Percentiles rank a stretch among this genome's conserved stretches.
Conservation (phyloP, 2,888 invertebrate genomes). For the Drosophila crucigera region DNA sequence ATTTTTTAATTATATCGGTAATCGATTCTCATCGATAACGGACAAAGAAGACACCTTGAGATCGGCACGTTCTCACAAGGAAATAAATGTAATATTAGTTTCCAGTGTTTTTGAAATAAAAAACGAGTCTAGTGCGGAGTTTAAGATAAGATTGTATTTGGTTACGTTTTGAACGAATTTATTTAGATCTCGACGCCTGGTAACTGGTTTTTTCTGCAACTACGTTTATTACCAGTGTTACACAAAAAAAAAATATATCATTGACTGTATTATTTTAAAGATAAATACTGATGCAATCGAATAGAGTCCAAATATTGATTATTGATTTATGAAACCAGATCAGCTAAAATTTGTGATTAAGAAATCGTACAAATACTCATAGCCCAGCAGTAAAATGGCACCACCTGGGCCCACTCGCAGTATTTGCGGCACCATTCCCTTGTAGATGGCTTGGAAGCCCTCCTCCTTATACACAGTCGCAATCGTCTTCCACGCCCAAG, state of each 20-base stretch:
- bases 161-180: neutral
- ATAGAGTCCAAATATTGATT: neutral
- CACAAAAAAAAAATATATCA: neutral
- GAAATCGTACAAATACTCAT: constrained; percentile 21
- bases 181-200: neutral
- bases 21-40: neutral
- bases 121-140: no score
- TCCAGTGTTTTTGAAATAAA: no score
- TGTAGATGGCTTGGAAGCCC: constrained; percentile 44
- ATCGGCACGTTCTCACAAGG: neutral
- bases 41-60: neutral
- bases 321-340: neutral
- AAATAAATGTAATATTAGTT: neutral
- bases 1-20: neutral
- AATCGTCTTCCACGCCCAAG: constrained; percentile 12
- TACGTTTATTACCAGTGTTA: neutral
- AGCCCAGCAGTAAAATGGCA: constrained; percentile 38
- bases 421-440: constrained; percentile 42
- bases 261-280: neutral
- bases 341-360: constrained; percentile 4
- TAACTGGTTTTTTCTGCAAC: neutral
- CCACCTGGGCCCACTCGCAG: constrained; percentile 45
- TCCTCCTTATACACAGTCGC: constrained; percentile 39
- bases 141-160: no score
- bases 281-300: neutral